Evolutionary conservation across 2,113 vertebrate species (phyloP), one percentile per base, ranked within the genome.

Genomic region (Psephotus haematonotus): DNA sequence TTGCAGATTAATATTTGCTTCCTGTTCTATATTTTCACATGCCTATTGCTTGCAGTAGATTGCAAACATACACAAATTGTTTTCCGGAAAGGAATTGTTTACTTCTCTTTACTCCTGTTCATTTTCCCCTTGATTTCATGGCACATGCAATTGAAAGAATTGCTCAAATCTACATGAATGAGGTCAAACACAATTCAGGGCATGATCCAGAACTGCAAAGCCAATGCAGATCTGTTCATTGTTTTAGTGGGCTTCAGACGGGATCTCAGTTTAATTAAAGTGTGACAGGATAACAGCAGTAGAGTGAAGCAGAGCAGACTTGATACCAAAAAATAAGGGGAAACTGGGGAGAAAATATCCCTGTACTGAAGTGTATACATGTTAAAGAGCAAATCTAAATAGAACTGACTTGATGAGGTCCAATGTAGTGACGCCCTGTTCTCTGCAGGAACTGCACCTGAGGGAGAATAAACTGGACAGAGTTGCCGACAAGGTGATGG

Each of bases 1-100:
- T 86, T 92, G 39, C 59, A 90, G 81, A 81, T 93, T 59, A 77
- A 83, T 82, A 72, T 53, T 84, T 80, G 49, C 67, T 96, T 96
- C 92, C 95, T 59, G 37, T 74, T 50, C 69, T 79, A 33, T 91
- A 20, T 76, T 92, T 95, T 75, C 90, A 1, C 71, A 47, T 27
- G 50, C 79, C 31, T 83, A 81, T 68, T 91, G n/a, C 41, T 86
- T 78, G 59, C 46, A 76, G 43, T 46, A 63, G 65, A 65, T 78
- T 79, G 82, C 59, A 92, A 94, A 91, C 19, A 64, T 43, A 84
- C 31, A 72, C 24, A 92, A 53, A 82, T 43, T 12, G 35, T 78
- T 82, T 92, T 92, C 67, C 89, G 87, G 29, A 90, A 91, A 74
- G 65, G 46, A 28, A 57, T 77, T 7, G 53, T 88, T 86, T 89